Evolutionary conservation across 2,888 invertebrate genomes (phyloP).

Genomic region (Lasioglossum vierecki): DNA sequence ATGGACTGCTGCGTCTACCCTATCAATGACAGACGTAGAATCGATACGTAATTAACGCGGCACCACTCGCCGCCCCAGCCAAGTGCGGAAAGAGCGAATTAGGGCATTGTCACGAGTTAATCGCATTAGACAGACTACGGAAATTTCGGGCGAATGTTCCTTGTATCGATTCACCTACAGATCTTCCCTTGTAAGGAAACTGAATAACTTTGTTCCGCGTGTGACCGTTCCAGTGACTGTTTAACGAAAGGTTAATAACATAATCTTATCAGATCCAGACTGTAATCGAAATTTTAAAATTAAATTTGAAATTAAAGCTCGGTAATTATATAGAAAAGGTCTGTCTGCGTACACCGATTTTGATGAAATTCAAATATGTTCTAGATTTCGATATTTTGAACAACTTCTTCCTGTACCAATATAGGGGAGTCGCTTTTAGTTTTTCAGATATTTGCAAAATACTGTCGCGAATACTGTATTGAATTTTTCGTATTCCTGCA

Average conservation of each 20-base stretch:
- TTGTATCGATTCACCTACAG: neutral
- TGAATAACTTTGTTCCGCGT: neutral
- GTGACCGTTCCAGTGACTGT: neutral
- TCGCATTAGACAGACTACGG: neutral
- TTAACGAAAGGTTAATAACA: too few species aligned
- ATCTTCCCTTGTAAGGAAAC: neutral
- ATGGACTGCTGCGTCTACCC: neutral
- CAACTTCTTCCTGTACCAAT: too few species aligned
- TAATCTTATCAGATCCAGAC: too few species aligned
- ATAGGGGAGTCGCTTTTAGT: too few species aligned
- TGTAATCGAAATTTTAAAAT: neutral
- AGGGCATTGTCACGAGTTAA: neutral
- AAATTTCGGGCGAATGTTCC: neutral
- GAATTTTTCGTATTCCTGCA: too few species aligned
- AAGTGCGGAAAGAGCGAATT: neutral
- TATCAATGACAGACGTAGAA: constrained; percentile 6
- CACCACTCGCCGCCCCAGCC: neutral
- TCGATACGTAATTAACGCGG: constrained; percentile 4
- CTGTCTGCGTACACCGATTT: too few species aligned
- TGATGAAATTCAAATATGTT: too few species aligned
- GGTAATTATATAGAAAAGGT: too few species aligned
- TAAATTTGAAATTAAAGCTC: too few species aligned
- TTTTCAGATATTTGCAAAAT: too few species aligned
- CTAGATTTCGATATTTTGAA: too few species aligned
- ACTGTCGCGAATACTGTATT: too few species aligned